phyloP scores from a whole-genome alignment of 2,113 vertebrate genomes.

The Malurus cyaneus region DNA sequence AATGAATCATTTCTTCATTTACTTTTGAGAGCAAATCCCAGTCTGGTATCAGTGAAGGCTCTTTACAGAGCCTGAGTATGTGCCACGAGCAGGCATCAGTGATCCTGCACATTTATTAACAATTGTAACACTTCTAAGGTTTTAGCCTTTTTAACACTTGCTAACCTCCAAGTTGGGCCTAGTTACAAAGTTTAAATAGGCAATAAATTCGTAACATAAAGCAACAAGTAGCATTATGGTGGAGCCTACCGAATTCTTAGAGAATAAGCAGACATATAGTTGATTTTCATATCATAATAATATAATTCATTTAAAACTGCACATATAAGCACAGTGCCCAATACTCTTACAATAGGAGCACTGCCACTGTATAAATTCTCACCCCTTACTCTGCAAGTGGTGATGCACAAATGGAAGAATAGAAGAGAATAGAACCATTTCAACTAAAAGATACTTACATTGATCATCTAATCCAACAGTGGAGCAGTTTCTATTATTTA shows the following conservation, averaged over 20 bases:
- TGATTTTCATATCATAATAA: background rate
- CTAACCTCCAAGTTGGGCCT: accelerated
- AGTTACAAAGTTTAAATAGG: background rate
- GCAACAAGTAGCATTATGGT: accelerated
- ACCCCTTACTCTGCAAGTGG: background rate
- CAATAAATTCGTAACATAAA: background rate
- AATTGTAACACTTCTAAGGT: background rate
- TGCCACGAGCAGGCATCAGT: accelerated
- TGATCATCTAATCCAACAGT: accelerated
- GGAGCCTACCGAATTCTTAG: too few species aligned
- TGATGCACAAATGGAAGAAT: accelerated
- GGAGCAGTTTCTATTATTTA: background rate
- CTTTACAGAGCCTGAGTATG: accelerated
- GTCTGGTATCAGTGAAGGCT: accelerated
- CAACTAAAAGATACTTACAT: background rate
- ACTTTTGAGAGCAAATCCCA: background rate
- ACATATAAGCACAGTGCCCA: accelerated
- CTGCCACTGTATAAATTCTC: background rate
- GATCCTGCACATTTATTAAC: background rate
- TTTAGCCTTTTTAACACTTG: background rate
- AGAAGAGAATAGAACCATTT: background rate
- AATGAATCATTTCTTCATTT: background rate
- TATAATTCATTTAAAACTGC: background rate
- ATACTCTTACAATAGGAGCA: background rate
- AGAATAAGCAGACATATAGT: accelerated